These are phyloP conservation scores for Rhizoglyphus robini DNA, from an alignment of 1,140 invertebrate species.

Conservation along the genomic window DNA sequence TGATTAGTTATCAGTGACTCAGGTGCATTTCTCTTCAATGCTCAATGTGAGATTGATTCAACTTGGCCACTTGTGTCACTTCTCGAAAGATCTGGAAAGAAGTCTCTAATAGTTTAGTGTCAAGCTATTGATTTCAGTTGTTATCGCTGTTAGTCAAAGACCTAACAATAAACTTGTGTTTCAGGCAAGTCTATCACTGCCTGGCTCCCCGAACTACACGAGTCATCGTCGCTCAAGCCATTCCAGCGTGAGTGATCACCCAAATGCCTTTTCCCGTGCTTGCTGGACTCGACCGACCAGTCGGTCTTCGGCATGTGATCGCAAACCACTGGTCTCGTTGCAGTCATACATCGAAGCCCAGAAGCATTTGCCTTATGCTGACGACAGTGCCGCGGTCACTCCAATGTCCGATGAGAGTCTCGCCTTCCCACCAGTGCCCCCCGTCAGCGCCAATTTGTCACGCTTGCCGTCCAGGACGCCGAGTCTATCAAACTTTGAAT, in stretches of 20 bases:
- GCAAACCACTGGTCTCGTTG: slow-evolving; percentile 64
- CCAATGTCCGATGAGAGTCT: slow-evolving; percentile 96
- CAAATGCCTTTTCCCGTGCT: slow-evolving; percentile 8
- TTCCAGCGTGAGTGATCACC: slow-evolving; percentile 43
- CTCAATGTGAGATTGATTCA: too few relatives aligned
- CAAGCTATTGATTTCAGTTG: too few relatives aligned
- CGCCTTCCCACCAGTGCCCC: slow-evolving; percentile 44
- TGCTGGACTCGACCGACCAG: slow-evolving; percentile 52
- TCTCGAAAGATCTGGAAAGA: too few relatives aligned
- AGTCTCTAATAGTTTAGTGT: too few relatives aligned
- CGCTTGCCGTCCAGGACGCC: background rate
- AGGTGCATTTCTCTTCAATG: too few relatives aligned
- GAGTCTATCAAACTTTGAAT: slow-evolving; percentile 13
- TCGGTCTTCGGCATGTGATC: slow-evolving; percentile 52
- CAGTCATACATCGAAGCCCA: slow-evolving; percentile 88
- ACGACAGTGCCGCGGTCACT: slow-evolving; percentile 91
- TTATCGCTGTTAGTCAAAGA: too few relatives aligned
- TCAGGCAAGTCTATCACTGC: slow-evolving; percentile 86
- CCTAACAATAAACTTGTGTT: too few relatives aligned
- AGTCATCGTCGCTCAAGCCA: slow-evolving; percentile 76
- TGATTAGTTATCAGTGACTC: too few relatives aligned
- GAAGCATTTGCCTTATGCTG: slow-evolving; percentile 89
- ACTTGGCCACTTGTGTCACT: too few relatives aligned
- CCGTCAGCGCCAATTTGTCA: background rate
- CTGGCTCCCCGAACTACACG: slow-evolving; percentile 85